Base-by-base conservation (phyloP, 2,113 vertebrate genomes). In the Gallinago media region DNA sequence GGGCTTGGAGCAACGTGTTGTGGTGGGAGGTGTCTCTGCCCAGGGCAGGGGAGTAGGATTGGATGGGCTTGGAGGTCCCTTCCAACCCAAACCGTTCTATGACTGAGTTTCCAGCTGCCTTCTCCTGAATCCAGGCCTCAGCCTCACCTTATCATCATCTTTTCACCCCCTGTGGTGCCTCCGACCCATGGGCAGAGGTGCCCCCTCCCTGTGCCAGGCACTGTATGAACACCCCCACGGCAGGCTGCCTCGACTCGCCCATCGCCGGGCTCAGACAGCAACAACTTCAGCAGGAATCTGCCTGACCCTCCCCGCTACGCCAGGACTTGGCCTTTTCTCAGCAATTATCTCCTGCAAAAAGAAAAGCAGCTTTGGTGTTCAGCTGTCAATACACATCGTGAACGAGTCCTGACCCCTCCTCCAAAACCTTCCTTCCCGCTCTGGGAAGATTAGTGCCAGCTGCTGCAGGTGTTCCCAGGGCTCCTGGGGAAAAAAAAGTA, bases 401-500 rank as follows among this genome's bases (percentile, higher is more conserved):
- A 63, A 84, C 31, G 11, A 76, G 58, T 46, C 58, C 17, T 12
- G 56, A 44, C 7, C 22, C 55, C 20, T 12, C 50, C 15, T 5
- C 50, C 11, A 38, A 3, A 38, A 3, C 32, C 27, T 12, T 50
- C 67, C 54, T 44, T n/a, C 65, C 58, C 76, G 2, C 49, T 44
- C 25, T 12, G 7, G 42, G 71, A 63, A 54, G 79, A 61, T n/a
- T 40, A 47, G 23, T 46, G n/a, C 29, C 86, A 88, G 92, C 89
- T 91, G 94, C 93, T 47, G 55, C 77, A 89, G 78, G 78, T 79
- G 52, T 21, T 89, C 59, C 91, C 71, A 54, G 55, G 77, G 38
- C 86, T 94, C 88, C 52, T 40, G 89, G 91, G 96, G 80, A 62
- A 86, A 38, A 62, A 62, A 32, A 54, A 54, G 34, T 10, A 34